phyloP scores from a whole-genome alignment of 30 jellyfish, hydroid and myxozoan genomes.

The Sanderia malayensis region DNA sequence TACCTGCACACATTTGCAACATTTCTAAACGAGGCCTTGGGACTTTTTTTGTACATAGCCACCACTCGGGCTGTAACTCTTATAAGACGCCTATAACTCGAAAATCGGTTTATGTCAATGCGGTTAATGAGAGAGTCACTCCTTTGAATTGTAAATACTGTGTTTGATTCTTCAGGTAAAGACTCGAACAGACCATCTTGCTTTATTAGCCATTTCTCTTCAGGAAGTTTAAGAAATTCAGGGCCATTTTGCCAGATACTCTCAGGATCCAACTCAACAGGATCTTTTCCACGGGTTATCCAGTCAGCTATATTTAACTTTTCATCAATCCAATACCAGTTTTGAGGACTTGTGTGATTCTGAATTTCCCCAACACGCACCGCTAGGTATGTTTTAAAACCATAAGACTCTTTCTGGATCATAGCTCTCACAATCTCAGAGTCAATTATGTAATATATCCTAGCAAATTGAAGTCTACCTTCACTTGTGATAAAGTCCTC shows the following conservation, averaged over 20 bases:
- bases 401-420: slow-evolving; percentile 6
- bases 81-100: not conserved
- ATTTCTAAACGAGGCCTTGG: not conserved
- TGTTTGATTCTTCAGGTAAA: not conserved
- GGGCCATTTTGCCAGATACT: slow-evolving; percentile 35
- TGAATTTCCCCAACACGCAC: slow-evolving; percentile 31
- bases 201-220: slow-evolving; percentile 31
- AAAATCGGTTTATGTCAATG: not conserved
- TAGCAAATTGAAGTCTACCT: slow-evolving; percentile 10
- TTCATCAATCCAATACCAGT: slow-evolving; percentile 5
- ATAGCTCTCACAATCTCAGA: not conserved
- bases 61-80: not conserved
- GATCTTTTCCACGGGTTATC: slow-evolving; percentile 11
- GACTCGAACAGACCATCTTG: not conserved
- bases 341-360: slow-evolving; percentile 18
- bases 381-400: slow-evolving; percentile 32
- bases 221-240: not conserved
- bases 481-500: slow-evolving; percentile 21
- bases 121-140: not conserved
- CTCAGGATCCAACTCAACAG: not conserved
- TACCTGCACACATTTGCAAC: too few species aligned
- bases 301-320: slow-evolving; percentile 13
- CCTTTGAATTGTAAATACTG: not conserved
- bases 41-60: not conserved
- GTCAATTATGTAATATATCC: slow-evolving; percentile 1